Percentiles rank a stretch among this genome's conserved stretches.
Conservation (phyloP, 2,113 vertebrate genomes). For the Channa maculata region DNA sequence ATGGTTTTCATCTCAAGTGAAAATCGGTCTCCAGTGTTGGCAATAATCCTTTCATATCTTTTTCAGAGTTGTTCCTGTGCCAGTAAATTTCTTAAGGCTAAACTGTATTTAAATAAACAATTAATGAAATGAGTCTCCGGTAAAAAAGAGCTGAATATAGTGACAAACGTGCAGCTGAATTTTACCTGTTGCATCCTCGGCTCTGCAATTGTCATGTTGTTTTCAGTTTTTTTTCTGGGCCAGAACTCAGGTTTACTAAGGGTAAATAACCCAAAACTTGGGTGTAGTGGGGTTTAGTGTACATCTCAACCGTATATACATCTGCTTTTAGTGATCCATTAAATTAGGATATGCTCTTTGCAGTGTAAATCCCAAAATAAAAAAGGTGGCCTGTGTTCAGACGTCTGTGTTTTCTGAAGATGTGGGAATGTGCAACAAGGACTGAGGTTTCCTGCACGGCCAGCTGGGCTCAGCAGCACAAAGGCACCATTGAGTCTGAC, state of each 20-base stretch:
- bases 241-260: neutral
- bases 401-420: slow-evolving; percentile 59
- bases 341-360: slow-evolving; percentile 16
- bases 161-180: neutral
- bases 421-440: slow-evolving; percentile 33
- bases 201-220: neutral
- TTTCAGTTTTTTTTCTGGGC: neutral
- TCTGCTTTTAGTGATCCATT: neutral
- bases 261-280: neutral
- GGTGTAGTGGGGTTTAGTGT: too few relatives aligned
- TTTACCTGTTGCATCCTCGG: neutral
- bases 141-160: neutral
- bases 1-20: too few relatives aligned
- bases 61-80: neutral
- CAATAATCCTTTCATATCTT: neutral
- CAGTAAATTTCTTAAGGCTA: neutral
- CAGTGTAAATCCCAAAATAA: slow-evolving; percentile 64
- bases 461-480: slow-evolving; percentile 70
- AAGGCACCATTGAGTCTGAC: slow-evolving; percentile 67
- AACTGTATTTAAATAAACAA: neutral
- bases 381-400: slow-evolving; percentile 52
- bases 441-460: slow-evolving; percentile 64
- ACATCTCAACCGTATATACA: too few relatives aligned
- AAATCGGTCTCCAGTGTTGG: neutral
- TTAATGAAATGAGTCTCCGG: neutral